Evolutionary conservation across 2,888 invertebrate genomes (phyloP).

Genomic region (Plebejus argus): DNA sequence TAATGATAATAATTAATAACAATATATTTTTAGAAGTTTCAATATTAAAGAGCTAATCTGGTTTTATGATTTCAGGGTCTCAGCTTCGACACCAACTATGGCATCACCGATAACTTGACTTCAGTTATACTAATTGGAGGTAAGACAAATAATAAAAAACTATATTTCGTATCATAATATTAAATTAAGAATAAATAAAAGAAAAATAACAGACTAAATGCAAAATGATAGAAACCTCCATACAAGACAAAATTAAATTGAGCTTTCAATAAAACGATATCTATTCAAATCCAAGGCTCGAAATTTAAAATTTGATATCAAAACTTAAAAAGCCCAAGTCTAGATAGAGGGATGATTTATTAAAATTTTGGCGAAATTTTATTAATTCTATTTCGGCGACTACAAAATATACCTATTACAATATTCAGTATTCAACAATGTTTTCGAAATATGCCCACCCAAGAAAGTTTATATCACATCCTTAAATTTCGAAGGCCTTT

Average conservation of each 20-base stretch:
- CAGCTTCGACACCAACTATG: slow-evolving; percentile 91
- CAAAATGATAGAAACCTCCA: not conserved
- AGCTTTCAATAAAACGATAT: too few species aligned
- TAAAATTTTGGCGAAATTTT: too few species aligned
- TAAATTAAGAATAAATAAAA: not conserved
- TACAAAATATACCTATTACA: too few species aligned
- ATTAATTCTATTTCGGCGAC: too few species aligned
- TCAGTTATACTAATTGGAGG: slow-evolving; percentile 95
- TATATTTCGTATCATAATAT: not conserved
- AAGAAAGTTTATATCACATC: too few species aligned
- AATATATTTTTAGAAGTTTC: too few species aligned
- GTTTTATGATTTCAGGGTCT: slow-evolving; percentile 79
- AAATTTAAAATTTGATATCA: too few species aligned
- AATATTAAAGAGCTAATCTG: not conserved
- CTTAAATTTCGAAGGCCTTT: not conserved
- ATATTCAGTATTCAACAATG: not conserved
- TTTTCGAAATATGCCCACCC: not conserved
- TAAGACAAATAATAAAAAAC: slow-evolving; percentile 57
- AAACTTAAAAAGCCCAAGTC: too few species aligned
- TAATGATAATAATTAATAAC: too few species aligned
- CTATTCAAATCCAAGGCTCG: too few species aligned
- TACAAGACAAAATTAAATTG: too few species aligned
- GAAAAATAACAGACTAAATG: not conserved
- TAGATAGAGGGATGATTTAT: too few species aligned
- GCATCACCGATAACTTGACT: slow-evolving; percentile 91